Base-by-base conservation (phyloP, 2,888 invertebrate genomes). In the Xestobium rufovillosum region DNA sequence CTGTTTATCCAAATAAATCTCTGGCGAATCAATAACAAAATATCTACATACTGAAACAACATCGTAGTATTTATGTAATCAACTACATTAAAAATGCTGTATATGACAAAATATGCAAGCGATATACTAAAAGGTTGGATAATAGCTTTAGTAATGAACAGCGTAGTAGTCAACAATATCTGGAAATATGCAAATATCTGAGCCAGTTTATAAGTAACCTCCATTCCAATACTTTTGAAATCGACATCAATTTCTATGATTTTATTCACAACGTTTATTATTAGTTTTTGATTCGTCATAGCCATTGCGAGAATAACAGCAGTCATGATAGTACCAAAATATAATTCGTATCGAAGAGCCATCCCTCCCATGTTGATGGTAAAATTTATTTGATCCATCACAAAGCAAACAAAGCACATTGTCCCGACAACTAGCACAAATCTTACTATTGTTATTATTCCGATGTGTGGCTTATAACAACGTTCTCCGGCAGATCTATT, bases 11-110 rank as follows among this genome's bases (percentile, higher is more conserved):
- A 52, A 12, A 47, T 37, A 28, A 41, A 52, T 30, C 52, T 36
- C 36, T 52, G 50, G 4, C 48, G 34, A 10, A 50, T 26, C 15
- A 52, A 30, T 11, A 52, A 28, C 19, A 50, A 33, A 3, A 47
- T 15, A 35, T 50, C 45, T 6, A 47, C 39, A 26, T 50, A 52
- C 26, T 52, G 50, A 34, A 48, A 48, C 26, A 52, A 36, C 43
- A 49, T 49, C 9, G 48, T 46, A 2, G 50, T 47, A 31, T 53
- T 50, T 4, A 53, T 38, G 25, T 45, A 49, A 31, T 53, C 50
- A 6, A 50, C 43, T 13, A 49, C 15, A 26, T 48, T 47, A 13
- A 53, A 47, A n/a, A 41, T 39, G 27, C 46, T 47, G 34, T 51
- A 49, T 3, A 47, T 38, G 11, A 47, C 40, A 8, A 48, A 31